phyloP scores from a whole-genome alignment of 1,140 invertebrate species.

The Hyles vespertilio region DNA sequence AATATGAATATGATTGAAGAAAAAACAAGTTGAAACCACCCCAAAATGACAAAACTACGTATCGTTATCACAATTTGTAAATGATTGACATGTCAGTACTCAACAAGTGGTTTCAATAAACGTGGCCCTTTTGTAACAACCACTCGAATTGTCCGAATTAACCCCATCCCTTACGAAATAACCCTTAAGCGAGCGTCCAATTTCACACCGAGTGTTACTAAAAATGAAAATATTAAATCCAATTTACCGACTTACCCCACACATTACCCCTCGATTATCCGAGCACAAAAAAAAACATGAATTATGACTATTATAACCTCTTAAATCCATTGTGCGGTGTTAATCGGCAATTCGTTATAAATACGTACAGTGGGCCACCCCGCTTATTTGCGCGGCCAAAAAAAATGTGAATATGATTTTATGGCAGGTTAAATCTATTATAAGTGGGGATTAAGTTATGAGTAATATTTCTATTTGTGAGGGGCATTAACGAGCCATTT shows the following conservation, averaged over 20 bases:
- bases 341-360: conserved; percentile 57
- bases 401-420: conserved; percentile 67
- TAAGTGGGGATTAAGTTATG: conserved; percentile 71
- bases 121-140: conserved; percentile 20
- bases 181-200: conserved; percentile 64
- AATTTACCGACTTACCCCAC: conserved; percentile 63
- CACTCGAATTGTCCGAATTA: conserved; percentile 44
- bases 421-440: conserved; percentile 73
- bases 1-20: no score
- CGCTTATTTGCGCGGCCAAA: conserved; percentile 49
- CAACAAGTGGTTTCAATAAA: conserved; percentile 5
- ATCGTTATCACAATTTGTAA: not conserved
- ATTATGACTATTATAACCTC: conserved; percentile 70
- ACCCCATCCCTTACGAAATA: conserved; percentile 42
- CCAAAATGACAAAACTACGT: not conserved
- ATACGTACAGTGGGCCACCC: conserved; percentile 46
- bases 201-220: conserved; percentile 69
- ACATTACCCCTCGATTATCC: conserved; percentile 59
- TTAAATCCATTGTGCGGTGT: conserved; percentile 52
- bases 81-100: conserved; percentile 4
- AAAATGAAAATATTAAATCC: conserved; percentile 74
- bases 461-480: conserved; percentile 68
- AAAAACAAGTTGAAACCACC: no score
- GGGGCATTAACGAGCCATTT: conserved; percentile 69
- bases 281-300: conserved; percentile 51